Percentiles rank a stretch among this genome's conserved stretches.
Conservation (phyloP, 1,140 invertebrate genomes). For the Drusus annulatus region DNA sequence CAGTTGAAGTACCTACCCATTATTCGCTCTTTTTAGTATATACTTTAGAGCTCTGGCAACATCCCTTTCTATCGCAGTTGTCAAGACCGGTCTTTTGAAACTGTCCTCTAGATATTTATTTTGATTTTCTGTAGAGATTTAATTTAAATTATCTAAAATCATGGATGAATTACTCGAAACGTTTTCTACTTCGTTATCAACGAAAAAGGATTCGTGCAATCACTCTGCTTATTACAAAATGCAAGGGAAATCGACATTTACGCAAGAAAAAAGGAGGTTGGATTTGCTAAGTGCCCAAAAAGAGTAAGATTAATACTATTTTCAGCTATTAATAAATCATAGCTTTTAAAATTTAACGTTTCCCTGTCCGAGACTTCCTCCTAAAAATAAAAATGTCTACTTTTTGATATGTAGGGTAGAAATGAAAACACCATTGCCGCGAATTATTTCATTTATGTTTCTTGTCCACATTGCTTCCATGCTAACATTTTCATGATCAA, state of each 20-base stretch:
- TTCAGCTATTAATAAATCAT: not conserved
- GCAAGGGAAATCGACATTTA: slow-evolving; percentile 11
- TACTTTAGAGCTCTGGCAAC: too few species aligned
- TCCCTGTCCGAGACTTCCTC: too few species aligned
- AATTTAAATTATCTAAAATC: not conserved
- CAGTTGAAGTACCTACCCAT: too few species aligned
- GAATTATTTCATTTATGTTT: too few species aligned
- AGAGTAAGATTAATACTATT: slow-evolving; percentile 35
- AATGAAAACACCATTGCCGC: too few species aligned
- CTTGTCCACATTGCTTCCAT: too few species aligned
- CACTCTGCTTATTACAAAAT: slow-evolving; percentile 38
- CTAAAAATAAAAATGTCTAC: too few species aligned
- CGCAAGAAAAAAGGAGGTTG: slow-evolving; percentile 42
- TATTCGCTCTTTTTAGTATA: too few species aligned
- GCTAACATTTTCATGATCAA: too few species aligned
- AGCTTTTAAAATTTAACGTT: not conserved
- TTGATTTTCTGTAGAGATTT: not conserved
- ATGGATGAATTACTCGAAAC: slow-evolving; percentile 44
- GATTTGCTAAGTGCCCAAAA: slow-evolving; percentile 41
- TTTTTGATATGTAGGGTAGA: too few species aligned
- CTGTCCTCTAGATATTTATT: not conserved
- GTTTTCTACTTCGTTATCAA: slow-evolving; percentile 18
- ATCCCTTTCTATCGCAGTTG: too few species aligned
- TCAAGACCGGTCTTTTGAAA: slow-evolving; percentile 32
- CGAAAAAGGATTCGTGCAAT: slow-evolving; percentile 23